Conservation (phyloP, 2,113 vertebrate species). For the Sphaerodactylus townsendi region DNA sequence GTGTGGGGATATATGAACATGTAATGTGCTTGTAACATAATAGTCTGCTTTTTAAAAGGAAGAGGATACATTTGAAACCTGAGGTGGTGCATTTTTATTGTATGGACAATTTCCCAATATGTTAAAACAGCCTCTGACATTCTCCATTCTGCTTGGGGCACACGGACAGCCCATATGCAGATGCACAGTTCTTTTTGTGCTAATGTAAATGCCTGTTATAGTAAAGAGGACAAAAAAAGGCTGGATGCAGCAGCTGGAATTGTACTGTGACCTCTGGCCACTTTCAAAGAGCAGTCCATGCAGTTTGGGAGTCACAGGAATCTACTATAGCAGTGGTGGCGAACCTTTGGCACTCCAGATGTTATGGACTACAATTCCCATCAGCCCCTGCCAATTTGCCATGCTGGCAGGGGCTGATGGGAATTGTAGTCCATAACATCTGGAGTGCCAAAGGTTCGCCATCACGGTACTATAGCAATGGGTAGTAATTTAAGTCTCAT, state of each 20-base stretch:
- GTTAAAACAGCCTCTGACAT: neutral
- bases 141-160: neutral
- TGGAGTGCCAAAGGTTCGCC: too few relatives aligned
- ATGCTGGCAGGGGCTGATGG: too few relatives aligned
- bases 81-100: neutral
- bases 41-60: too few relatives aligned
- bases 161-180: neutral
- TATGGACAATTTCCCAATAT: neutral
- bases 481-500: neutral
- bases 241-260: neutral
- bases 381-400: too few relatives aligned
- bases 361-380: too few relatives aligned
- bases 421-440: too few relatives aligned
- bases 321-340: neutral
- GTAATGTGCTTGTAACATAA: too few relatives aligned
- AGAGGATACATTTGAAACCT: neutral
- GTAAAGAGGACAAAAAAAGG: neutral
- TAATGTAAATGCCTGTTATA: neutral
- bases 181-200: neutral
- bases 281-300: neutral
- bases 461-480: neutral
- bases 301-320: neutral
- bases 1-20: too few relatives aligned
- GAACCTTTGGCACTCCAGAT: too few relatives aligned
- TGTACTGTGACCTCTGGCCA: neutral